These are phyloP conservation scores for Actenoides lindsayi DNA, from an alignment of 2,113 vertebrate species.

Conservation along the genomic window DNA sequence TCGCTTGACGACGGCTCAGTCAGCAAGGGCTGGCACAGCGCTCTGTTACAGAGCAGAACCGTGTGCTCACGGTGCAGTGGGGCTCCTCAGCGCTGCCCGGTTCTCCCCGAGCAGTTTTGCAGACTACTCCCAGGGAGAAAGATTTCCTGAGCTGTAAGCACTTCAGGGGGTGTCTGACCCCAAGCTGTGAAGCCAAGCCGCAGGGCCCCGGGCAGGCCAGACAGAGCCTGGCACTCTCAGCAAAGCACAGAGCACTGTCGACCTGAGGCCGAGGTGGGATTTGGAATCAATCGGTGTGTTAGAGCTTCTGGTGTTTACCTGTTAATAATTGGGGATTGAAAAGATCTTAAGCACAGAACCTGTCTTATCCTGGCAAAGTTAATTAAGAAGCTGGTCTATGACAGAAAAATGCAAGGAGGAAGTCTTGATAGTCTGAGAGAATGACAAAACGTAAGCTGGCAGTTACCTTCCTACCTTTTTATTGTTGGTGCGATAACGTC, in stretches of 20 bases:
- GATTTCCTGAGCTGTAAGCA: accelerated
- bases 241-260: accelerated
- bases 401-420: background rate
- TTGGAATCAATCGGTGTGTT: background rate
- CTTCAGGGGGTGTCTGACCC: accelerated
- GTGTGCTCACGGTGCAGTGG: accelerated
- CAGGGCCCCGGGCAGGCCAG: background rate
- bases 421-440: background rate
- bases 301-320: background rate
- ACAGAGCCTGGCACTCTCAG: too few relatives aligned
- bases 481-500: background rate
- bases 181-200: background rate
- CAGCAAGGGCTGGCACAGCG: background rate
- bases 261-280: too few relatives aligned
- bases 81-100: accelerated
- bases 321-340: too few relatives aligned
- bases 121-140: accelerated
- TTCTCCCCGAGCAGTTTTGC: accelerated
- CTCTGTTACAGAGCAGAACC: background rate
- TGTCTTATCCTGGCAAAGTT: background rate
- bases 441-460: background rate
- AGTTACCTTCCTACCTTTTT: background rate
- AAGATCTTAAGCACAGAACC: background rate
- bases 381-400: background rate
- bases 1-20: too few relatives aligned